Percentiles rank a stretch among this genome's conserved stretches.
These are phyloP conservation scores for Lepilemur septentrionalis DNA, from an alignment of 2,797 vertebrate species.

Conservation along the genomic window DNA sequence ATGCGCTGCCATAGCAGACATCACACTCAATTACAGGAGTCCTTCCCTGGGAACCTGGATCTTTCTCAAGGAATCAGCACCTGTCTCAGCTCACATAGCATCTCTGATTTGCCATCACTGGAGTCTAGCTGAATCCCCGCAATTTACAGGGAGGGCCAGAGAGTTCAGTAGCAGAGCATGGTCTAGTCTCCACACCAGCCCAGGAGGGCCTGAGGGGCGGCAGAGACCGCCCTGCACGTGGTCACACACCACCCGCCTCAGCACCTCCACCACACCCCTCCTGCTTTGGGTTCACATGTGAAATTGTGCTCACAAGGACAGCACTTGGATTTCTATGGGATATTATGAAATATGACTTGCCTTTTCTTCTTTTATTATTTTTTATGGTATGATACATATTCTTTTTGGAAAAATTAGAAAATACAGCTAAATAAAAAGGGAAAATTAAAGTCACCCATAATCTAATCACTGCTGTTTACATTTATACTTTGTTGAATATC, in stretches of 20 bases:
- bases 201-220: background rate
- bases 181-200: background rate
- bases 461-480: background rate
- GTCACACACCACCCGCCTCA: too few species aligned
- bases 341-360: background rate
- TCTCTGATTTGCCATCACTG: background rate
- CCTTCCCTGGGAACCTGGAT: background rate
- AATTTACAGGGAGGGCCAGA: background rate
- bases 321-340: background rate
- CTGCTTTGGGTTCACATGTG: too few species aligned
- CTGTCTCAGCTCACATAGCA: background rate
- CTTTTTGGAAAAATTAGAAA: conserved; percentile 33
- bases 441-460: background rate
- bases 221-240: too few species aligned
- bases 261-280: rapidly evolving
- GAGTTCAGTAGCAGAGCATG: background rate
- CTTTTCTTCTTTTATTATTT: background rate
- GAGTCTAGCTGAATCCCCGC: background rate
- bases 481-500: background rate
- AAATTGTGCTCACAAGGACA: background rate
- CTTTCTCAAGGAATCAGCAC: too few species aligned
- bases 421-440: background rate
- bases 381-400: background rate
- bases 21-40: background rate
- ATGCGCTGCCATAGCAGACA: background rate